Evolutionary conservation across 2,113 vertebrate genomes (phyloP).

Genomic region (Papio anubis): DNA sequence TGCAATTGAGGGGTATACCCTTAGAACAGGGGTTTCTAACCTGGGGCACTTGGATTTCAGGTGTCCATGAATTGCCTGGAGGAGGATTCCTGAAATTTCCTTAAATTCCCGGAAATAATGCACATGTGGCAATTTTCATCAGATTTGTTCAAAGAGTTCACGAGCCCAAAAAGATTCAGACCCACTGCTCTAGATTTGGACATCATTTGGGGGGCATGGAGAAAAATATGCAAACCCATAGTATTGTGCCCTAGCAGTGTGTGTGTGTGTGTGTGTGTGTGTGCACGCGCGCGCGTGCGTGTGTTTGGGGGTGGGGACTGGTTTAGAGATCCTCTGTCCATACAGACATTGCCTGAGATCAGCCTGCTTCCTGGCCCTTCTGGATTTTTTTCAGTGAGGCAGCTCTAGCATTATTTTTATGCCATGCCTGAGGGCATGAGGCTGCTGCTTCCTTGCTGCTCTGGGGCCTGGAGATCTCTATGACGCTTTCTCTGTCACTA

Average conservation of each 20-base stretch:
- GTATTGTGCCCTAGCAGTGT: not conserved
- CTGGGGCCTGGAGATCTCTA: not conserved
- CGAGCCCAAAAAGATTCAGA: not conserved
- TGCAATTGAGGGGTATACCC: not conserved
- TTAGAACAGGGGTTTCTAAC: not conserved
- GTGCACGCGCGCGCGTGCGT: rapidly evolving
- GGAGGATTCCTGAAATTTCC: not conserved
- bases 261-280: not conserved
- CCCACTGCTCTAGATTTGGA: not conserved
- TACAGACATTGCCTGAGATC: not conserved
- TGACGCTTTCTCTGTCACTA: not conserved
- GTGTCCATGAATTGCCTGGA: not conserved
- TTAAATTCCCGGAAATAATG: not conserved
- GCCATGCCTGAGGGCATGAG: not conserved
- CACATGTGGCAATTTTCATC: not conserved
- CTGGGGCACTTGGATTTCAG: not conserved
- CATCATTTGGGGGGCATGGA: not conserved
- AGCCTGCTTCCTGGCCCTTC: not conserved
- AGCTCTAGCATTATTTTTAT: not conserved
- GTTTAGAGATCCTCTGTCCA: not conserved
- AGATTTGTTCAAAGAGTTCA: not conserved
- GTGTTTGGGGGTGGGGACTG: not conserved
- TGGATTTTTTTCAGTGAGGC: not conserved
- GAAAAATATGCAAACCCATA: not conserved
- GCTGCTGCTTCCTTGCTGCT: not conserved